Evolutionary conservation across 2,797 vertebrate species (phyloP).

Genomic region (Saxicola maurus): DNA sequence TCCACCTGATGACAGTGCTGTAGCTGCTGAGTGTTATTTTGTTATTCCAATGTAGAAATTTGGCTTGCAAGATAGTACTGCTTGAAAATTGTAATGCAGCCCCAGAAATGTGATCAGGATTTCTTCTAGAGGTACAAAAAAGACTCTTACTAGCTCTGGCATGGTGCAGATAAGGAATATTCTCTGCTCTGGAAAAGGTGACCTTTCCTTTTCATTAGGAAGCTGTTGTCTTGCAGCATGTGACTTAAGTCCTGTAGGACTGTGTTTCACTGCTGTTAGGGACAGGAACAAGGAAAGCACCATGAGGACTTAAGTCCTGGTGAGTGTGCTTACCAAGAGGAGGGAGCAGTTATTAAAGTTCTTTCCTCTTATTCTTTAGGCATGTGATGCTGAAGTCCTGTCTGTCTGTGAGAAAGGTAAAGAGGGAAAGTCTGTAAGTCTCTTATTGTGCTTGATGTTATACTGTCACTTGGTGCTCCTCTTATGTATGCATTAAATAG

Average conservation of each 20-base stretch:
- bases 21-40: background rate
- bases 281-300: background rate
- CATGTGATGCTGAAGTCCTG: slow-evolving; percentile 61
- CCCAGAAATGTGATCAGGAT: background rate
- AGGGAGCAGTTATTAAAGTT: background rate
- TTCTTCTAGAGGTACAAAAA: background rate
- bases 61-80: background rate
- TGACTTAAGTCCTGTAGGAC: background rate
- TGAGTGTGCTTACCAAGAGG: background rate
- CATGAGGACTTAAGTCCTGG: background rate
- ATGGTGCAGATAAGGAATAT: background rate
- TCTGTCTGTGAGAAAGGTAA: slow-evolving; percentile 65
- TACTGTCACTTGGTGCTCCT: background rate
- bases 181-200: background rate
- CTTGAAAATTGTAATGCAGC: background rate
- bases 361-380: slow-evolving; percentile 43
- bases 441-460: background rate
- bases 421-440: background rate
- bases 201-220: background rate
- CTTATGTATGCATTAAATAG: background rate
- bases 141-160: background rate
- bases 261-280: background rate
- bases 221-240: background rate
- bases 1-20: background rate
- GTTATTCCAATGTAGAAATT: background rate